A percentile compares a stretch with the other conserved stretches of the same genome.
Conservation (phyloP, 2,888 invertebrate genomes). For the Phengaris arion region DNA sequence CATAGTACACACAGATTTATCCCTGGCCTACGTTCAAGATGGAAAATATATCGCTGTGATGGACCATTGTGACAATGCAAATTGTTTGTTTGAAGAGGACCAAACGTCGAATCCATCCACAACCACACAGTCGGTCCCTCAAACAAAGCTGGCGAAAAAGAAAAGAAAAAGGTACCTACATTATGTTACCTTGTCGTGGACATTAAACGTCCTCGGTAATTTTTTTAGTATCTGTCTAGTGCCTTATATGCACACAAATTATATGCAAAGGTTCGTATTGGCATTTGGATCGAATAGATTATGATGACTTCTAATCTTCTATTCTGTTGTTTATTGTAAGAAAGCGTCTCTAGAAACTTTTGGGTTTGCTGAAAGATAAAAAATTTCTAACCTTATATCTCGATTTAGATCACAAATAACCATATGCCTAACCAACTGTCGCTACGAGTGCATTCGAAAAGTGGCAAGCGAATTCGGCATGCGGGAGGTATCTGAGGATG, state of each 20-base stretch:
- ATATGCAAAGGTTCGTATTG: too few relatives aligned
- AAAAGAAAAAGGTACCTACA: slow-evolving; percentile 64
- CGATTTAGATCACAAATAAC: slow-evolving; percentile 71
- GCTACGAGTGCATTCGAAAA: slow-evolving; percentile 86
- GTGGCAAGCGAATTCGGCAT: slow-evolving; percentile 85
- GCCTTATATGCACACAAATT: too few relatives aligned
- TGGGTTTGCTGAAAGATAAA: too few relatives aligned
- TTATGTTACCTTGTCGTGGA: not conserved
- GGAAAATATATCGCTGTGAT: slow-evolving; percentile 53
- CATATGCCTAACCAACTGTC: slow-evolving; percentile 85
- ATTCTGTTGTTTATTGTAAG: too few relatives aligned
- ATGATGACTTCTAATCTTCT: too few relatives aligned
- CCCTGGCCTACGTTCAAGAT: not conserved
- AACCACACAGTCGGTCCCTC: slow-evolving; percentile 61
- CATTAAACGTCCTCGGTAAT: too few relatives aligned
- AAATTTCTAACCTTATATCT: not conserved
- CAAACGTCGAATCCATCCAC: slow-evolving; percentile 73
- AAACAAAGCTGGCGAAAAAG: slow-evolving; percentile 65
- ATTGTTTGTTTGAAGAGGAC: slow-evolving; percentile 66
- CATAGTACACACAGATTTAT: not conserved
- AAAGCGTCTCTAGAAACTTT: too few relatives aligned
- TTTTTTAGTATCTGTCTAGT: too few relatives aligned
- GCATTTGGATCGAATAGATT: too few relatives aligned
- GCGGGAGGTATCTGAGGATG: slow-evolving; percentile 87
- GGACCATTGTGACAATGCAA: slow-evolving; percentile 58